These are phyloP conservation scores for Schizopygopsis pylzovi DNA, from an alignment of 2,797 vertebrate genomes.

Conservation along the genomic window DNA sequence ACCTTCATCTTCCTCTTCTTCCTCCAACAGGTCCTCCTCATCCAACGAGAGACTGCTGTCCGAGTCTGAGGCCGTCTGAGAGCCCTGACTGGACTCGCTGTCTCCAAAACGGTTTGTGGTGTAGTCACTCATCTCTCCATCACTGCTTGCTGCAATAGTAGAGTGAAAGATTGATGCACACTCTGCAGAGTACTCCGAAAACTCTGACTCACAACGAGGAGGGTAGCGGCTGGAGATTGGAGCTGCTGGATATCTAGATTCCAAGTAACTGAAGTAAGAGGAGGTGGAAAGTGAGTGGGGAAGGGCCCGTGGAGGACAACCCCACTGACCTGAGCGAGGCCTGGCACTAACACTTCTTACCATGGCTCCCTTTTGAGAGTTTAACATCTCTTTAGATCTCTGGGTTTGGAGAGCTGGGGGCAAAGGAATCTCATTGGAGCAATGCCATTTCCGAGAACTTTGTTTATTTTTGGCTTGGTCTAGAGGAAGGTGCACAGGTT, in stretches of 20 bases:
- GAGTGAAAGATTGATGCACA: slow-evolving; percentile 86
- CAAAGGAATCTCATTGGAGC: slow-evolving; percentile 76
- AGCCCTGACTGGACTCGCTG: slow-evolving; percentile 86
- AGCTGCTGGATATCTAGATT: slow-evolving; percentile 76
- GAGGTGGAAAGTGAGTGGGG: slow-evolving; percentile 68
- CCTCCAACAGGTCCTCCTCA: slow-evolving; percentile 72
- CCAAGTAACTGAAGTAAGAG: slow-evolving; percentile 72
- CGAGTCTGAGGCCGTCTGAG: slow-evolving; percentile 72
- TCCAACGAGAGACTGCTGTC: slow-evolving; percentile 79
- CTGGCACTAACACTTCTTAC: slow-evolving; percentile 67
- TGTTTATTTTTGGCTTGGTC: slow-evolving; percentile 77
- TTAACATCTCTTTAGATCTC: slow-evolving; percentile 65
- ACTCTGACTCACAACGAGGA: slow-evolving; percentile 81
- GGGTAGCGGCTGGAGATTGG: slow-evolving; percentile 69
- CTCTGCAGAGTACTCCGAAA: slow-evolving; percentile 84
- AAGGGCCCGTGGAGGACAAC: slow-evolving; percentile 57
- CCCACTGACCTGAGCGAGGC: slow-evolving; percentile 70
- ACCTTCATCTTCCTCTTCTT: slow-evolving; percentile 68
- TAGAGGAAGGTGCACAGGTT: slow-evolving; percentile 53
- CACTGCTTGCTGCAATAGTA: slow-evolving; percentile 86
- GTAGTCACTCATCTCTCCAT: slow-evolving; percentile 86
- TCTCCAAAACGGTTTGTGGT: slow-evolving; percentile 89
- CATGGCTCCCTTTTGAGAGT: slow-evolving; percentile 66
- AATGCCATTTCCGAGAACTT: slow-evolving; percentile 79
- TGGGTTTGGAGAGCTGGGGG: slow-evolving; percentile 63